phyloP scores from a whole-genome alignment of 2,888 invertebrate species.

The Odontothrips loti region DNA sequence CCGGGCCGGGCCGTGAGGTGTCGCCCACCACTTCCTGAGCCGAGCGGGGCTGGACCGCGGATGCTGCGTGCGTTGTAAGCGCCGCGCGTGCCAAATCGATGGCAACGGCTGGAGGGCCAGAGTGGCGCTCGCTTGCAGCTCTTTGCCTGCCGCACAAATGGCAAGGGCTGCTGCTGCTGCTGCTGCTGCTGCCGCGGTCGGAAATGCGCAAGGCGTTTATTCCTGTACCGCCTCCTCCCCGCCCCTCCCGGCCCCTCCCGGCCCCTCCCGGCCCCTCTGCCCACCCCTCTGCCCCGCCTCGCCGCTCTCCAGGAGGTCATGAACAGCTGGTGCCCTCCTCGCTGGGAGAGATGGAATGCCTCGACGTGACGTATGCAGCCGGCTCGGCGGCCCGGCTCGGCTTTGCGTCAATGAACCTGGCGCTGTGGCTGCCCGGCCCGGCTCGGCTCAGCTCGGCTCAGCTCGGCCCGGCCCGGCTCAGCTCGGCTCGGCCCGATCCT shows the following conservation, averaged over 20 bases:
- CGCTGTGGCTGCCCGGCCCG: not conserved
- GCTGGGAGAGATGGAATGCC: constrained; percentile 6
- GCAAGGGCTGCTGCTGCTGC: no score
- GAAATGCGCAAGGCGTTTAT: no score
- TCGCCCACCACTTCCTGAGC: no score
- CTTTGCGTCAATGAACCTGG: constrained; percentile 6
- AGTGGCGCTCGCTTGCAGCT: no score
- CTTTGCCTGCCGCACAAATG: no score
- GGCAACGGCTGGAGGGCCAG: no score
- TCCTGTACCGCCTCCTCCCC: no score
- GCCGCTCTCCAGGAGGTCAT: constrained; percentile 10
- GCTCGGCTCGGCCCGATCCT: not conserved
- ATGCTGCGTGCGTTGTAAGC: no score
- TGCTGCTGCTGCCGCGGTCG: no score
- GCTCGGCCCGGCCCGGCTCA: not conserved
- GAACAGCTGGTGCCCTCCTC: not conserved
- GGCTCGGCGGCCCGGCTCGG: not conserved
- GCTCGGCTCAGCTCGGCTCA: not conserved
- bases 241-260: not conserved
- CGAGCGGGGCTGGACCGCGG: no score
- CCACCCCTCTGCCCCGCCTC: not conserved
- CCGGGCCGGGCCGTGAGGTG: no score
- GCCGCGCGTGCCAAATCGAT: no score
- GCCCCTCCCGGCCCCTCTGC: not conserved
- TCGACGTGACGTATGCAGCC: not conserved